Conservation (phyloP, 1,140 invertebrate genomes). For the Patella vulgata region DNA sequence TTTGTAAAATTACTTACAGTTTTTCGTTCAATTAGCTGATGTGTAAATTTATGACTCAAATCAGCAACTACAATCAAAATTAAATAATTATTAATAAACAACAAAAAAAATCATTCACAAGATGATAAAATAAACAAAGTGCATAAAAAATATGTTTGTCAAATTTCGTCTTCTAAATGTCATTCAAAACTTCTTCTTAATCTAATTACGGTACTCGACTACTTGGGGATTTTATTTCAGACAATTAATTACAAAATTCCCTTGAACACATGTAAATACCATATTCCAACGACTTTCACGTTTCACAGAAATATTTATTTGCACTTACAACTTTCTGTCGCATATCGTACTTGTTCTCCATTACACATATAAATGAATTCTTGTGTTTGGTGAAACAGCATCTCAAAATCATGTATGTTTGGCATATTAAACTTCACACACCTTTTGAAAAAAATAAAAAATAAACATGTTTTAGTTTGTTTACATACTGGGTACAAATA, state of each 20-base stretch:
- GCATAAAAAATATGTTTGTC: too few species aligned
- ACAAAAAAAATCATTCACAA: not conserved
- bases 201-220: too few species aligned
- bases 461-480: slow-evolving; percentile 1
- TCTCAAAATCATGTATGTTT: slow-evolving; percentile 67
- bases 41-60: slow-evolving; percentile 85
- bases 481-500: too few species aligned
- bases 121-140: too few species aligned
- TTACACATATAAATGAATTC: slow-evolving; percentile 88
- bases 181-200: too few species aligned
- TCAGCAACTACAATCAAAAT: slow-evolving; percentile 79
- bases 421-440: slow-evolving; percentile 64
- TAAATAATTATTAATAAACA: not conserved
- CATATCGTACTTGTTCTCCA: slow-evolving; percentile 86
- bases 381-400: slow-evolving; percentile 73
- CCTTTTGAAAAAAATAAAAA: slow-evolving; percentile 47
- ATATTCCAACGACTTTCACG: too few species aligned
- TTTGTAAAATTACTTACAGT: slow-evolving; percentile 51
- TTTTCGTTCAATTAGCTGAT: slow-evolving; percentile 79
- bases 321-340: slow-evolving; percentile 84
- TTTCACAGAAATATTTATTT: too few species aligned
- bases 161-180: too few species aligned
- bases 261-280: too few species aligned
- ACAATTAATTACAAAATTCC: too few species aligned
- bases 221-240: too few species aligned